Base-by-base conservation (phyloP, 2,888 invertebrate species). In the Dryadula phaetusa region DNA sequence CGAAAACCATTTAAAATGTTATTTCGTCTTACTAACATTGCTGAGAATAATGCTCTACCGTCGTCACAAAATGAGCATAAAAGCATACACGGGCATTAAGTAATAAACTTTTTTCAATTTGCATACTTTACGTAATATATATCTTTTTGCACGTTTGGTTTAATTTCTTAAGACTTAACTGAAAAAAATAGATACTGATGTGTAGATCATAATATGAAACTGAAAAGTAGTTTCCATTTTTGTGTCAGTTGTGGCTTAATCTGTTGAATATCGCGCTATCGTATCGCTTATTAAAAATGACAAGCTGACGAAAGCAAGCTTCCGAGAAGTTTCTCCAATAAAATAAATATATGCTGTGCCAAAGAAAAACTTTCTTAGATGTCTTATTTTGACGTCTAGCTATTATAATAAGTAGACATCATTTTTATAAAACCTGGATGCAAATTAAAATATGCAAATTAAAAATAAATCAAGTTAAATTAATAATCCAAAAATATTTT, bases 281-380 rank as follows among this genome's bases (percentile, higher is more conserved):
- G 56, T 40, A 40, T 40, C 56, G 56, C 8, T 34, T 40, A 56
- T 56, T 40, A 40, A 56, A 56, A 56, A 56, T 40, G 56, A 56
- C 56, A 56, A 10, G 56, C 40, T 56, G 56, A 40, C 56, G 40
- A 56, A 40, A 22, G 56, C 54, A 64, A 64, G 16, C 34, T 46
- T 6, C 16, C 22, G n/a, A 7, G 52, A 37, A 25, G 40, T 25
- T 40, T 22, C 10, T 56, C 40, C 22, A 56, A 40, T 40, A 25
- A 7, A 25, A 25, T 6, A 20, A 54, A 56, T 8, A 18, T 12
- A 0, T 54, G 7, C 16, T 16, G 28, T 49, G 28, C 25, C 28
- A n/a, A 49, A 28, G 25, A n/a, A 22, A 28, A 25, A 28, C 28
- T 16, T 49, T 28, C 28, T 28, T 25, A 28, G n/a, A 1, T 0